Percentiles rank a stretch among this genome's conserved stretches.
phyloP scores from a whole-genome alignment of 2,113 vertebrate species.

The Micromys minutus region DNA sequence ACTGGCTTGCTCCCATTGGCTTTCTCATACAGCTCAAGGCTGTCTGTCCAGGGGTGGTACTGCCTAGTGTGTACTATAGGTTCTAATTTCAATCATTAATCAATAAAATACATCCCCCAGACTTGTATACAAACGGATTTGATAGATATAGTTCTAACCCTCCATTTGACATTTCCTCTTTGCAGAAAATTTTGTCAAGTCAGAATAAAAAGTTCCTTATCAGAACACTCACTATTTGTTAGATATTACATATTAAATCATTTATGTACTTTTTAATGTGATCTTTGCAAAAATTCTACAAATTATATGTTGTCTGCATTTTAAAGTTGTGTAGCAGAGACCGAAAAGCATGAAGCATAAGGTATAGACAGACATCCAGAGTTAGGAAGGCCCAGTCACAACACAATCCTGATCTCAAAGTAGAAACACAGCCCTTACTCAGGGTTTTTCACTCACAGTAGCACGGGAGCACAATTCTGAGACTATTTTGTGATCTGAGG shows the following conservation, averaged over 20 bases:
- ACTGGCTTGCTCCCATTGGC: neutral
- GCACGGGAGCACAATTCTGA: neutral
- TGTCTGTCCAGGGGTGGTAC: neutral
- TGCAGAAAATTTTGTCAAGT: neutral
- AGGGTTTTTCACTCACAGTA: neutral
- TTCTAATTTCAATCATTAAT: too few species aligned
- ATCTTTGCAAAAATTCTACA: neutral
- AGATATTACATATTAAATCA: neutral
- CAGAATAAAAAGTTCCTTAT: neutral
- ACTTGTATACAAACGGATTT: neutral
- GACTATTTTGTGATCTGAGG: neutral
- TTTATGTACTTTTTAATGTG: neutral
- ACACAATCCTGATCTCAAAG: neutral
- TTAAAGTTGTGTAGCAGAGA: constrained; percentile 19
- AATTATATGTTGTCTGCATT: neutral
- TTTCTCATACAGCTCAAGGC: neutral
- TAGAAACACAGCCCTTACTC: neutral
- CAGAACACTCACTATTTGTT: neutral
- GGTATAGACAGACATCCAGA: neutral
- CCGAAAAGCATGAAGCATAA: neutral
- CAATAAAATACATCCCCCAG: neutral
- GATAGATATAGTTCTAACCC: neutral
- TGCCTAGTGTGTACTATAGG: neutral
- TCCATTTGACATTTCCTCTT: neutral
- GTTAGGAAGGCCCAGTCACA: neutral